Evolutionary conservation across 1,140 invertebrate genomes (phyloP).

Genomic region (Panagrolaimus sp.): DNA sequence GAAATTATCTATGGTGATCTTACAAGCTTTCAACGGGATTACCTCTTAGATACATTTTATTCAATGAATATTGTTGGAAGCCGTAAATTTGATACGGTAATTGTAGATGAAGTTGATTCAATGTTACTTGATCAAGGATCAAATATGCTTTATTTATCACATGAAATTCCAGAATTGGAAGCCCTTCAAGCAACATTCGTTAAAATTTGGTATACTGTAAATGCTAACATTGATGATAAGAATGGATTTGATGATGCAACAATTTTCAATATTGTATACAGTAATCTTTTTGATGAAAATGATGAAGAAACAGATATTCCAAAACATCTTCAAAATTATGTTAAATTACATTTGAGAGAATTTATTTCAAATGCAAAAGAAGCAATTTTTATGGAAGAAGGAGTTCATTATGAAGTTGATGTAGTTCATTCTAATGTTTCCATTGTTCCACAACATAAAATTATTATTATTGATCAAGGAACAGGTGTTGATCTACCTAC

Average conservation of each 20-base stretch:
- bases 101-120: background rate
- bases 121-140: background rate
- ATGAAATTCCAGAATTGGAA: background rate
- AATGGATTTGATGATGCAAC: background rate
- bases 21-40: background rate
- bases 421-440: background rate
- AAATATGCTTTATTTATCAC: background rate
- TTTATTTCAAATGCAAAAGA: background rate
- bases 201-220: background rate
- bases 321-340: background rate
- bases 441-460: background rate
- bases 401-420: background rate
- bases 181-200: background rate
- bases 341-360: background rate
- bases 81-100: background rate
- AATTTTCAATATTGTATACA: background rate
- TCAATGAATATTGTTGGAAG: background rate
- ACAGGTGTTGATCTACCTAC: constrained; percentile 60
- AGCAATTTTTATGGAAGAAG: background rate
- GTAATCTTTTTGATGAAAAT: background rate
- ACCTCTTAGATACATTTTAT: background rate
- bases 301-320: background rate
- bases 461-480: constrained; percentile 32
- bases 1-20: background rate
- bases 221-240: background rate